Percentiles rank a stretch among this genome's conserved stretches.
phyloP scores from a whole-genome alignment of 2,888 invertebrate species.

The Camponotus fellah region DNA sequence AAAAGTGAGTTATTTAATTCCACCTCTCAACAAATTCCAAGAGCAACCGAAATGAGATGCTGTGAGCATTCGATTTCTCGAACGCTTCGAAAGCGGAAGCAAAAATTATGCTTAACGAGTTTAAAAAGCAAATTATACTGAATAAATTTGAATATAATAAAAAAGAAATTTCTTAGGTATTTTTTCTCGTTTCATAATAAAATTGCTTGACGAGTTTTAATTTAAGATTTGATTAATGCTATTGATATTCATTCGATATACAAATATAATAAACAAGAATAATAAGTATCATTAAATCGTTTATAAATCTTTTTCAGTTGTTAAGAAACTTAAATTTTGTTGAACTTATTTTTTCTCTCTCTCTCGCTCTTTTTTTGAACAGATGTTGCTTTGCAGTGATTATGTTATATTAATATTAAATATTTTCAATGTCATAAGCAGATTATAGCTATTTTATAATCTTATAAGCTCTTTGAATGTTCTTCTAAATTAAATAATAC shows the following conservation, averaged over 20 bases:
- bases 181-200: not conserved
- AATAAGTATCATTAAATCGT: not conserved
- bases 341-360: not conserved
- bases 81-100: not conserved
- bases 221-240: not conserved
- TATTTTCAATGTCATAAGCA: not conserved
- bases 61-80: not conserved
- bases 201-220: not conserved
- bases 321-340: not conserved
- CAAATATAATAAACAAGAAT: no score
- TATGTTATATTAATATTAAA: not conserved
- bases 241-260: not conserved
- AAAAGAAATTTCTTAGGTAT: not conserved
- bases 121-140: not conserved
- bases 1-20: constrained; percentile 60
- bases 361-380: not conserved
- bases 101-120: constrained; percentile 9
- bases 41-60: constrained; percentile 28
- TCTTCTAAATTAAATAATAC: not conserved
- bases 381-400: not conserved
- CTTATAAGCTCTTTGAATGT: not conserved
- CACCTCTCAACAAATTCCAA: constrained; percentile 47
- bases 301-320: not conserved
- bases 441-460: not conserved
- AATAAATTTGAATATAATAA: constrained; percentile 10